Evolutionary conservation across 2,888 invertebrate species (phyloP), one percentile per base, ranked within the genome.

Genomic region (Epinotia nisella): DNA sequence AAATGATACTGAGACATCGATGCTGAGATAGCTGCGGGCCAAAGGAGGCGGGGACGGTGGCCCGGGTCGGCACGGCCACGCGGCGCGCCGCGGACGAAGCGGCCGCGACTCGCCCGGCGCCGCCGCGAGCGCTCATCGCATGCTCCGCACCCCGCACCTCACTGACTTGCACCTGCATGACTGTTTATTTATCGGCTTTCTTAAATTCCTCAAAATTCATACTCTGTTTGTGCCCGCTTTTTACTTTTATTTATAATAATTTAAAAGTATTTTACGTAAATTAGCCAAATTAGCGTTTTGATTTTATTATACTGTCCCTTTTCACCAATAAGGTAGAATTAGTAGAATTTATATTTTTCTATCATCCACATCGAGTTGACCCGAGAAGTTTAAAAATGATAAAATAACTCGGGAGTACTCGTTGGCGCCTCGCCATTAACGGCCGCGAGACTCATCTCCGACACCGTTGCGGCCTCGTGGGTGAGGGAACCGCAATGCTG

Each of bases 31-130:
- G 89, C 87, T 86, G 86, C 90, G 90, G 91, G 90, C 90, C 87
- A 85, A 87, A 85, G 91, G 94, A 92, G 93, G 91, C 90, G 93
- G 93, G 92, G 88, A 87, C 88, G 90, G 91, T 89, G 89, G 87
- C 79, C 82, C 83, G 83, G 82, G 83, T 85, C 84, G 83, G 85
- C 84, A 80, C 80, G 84, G 79, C 88, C 89, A 88, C 87, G 87
- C 87, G 85, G 90, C 87, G 87, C 89, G 90, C 87, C 81, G 84
- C 84, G 83, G 82, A 81, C 79, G 79, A 89, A 86, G 84, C 68
- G 78, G 76, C 80, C 80, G 80, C 78, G 75, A 75, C 85, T 83
- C 79, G 84, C 88, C 87, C 85, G 75, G 78, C 87, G 68, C 77
- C 73, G 75, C 75, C 55, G 72, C 71, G 70, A 85, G 58, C 75